Conservation (phyloP, 2,797 vertebrate species). For the Melanotaenia boesemani region DNA sequence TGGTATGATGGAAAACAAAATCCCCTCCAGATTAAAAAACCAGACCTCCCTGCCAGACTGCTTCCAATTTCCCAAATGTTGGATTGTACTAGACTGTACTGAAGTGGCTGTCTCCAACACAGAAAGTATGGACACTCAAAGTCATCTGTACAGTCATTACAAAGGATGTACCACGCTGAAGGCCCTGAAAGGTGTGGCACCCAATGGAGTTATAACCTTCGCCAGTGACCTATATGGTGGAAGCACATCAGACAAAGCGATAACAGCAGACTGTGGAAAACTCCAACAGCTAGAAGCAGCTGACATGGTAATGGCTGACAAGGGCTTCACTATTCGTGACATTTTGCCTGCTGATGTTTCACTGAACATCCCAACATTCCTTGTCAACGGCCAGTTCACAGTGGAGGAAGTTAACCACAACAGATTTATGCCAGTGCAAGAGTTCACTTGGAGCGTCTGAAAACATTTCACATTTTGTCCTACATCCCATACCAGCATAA, state of each 20-base stretch:
- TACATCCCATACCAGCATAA: background rate
- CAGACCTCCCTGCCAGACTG: conserved; percentile 32
- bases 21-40: conserved; percentile 20
- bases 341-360: conserved; percentile 6
- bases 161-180: conserved; percentile 45
- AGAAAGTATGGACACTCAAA: conserved; percentile 12
- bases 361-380: background rate
- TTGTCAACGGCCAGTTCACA: conserved; percentile 4
- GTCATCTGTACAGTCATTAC: conserved; percentile 35
- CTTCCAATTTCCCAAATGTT: conserved; percentile 34
- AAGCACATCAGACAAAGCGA: background rate
- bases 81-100: conserved; percentile 51
- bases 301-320: conserved; percentile 1
- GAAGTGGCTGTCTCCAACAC: conserved; percentile 31
- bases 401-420: background rate
- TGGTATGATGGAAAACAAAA: conserved; percentile 16
- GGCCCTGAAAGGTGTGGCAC: conserved; percentile 34
- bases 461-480: background rate
- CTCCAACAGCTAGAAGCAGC: conserved; percentile 1
- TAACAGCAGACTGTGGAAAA: conserved; percentile 12
- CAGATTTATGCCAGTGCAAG: background rate
- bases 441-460: conserved; percentile 1
- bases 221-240: conserved; percentile 21
- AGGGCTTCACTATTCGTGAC: background rate
- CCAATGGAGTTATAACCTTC: conserved; percentile 36